A percentile compares a stretch with the other conserved stretches of the same genome.
Conservation (phyloP, 2,888 invertebrate species). For the Chelonus formosanus region DNA sequence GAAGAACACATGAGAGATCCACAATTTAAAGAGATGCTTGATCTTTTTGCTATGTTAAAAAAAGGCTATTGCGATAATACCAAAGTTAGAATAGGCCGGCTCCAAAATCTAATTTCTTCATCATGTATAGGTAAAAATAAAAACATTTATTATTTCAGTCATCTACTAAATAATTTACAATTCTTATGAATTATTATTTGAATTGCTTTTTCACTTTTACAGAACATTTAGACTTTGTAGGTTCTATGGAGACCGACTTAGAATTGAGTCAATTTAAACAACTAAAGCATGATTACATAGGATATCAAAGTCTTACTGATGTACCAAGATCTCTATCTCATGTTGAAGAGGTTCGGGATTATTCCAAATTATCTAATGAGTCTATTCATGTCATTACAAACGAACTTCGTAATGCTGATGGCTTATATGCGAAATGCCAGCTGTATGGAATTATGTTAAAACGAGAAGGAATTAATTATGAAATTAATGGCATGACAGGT, state of each 20-base stretch:
- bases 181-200: not conserved
- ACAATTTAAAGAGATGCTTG: conserved; percentile 95
- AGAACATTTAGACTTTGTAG: conserved; percentile 98
- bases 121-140: conserved; percentile 83
- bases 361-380: conserved; percentile 69
- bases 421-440: conserved; percentile 83
- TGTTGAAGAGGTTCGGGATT: conserved; percentile 71
- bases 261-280: conserved; percentile 86
- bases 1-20: conserved; percentile 97
- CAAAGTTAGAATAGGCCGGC: conserved; percentile 91
- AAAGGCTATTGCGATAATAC: conserved; percentile 96
- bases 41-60: conserved; percentile 95
- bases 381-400: conserved; percentile 80
- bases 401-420: conserved; percentile 74
- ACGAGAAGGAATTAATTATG: conserved; percentile 82
- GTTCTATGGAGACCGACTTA: conserved; percentile 75
- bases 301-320: conserved; percentile 95
- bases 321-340: conserved; percentile 85
- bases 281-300: conserved; percentile 89
- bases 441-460: conserved; percentile 84
- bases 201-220: conserved; percentile 40
- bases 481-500: conserved; percentile 70
- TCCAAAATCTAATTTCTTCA: conserved; percentile 97
- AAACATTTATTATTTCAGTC: conserved; percentile 26
- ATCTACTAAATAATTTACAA: conserved; percentile 16